A percentile compares a stretch with the other conserved stretches of the same genome.
Evolutionary conservation across 2,797 vertebrate genomes (phyloP).

Genomic region (Mustela erminea): DNA sequence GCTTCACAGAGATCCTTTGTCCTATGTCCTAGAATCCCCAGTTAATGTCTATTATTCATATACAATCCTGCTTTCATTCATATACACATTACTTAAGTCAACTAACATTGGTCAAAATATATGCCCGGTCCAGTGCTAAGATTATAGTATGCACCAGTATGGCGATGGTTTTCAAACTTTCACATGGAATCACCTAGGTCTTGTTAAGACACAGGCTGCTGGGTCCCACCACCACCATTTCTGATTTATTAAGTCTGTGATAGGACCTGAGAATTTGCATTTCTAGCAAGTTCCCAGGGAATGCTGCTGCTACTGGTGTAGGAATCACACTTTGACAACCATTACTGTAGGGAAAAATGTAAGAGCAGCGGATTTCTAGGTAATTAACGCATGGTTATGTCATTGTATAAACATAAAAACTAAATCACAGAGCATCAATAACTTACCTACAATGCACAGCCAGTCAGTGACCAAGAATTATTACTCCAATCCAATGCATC

Average conservation of each 20-base stretch:
- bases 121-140: background rate
- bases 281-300: background rate
- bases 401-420: background rate
- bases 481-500: background rate
- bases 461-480: background rate
- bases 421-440: background rate
- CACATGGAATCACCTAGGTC: background rate
- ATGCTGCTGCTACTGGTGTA: background rate
- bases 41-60: background rate
- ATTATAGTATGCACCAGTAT: accelerated
- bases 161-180: accelerated
- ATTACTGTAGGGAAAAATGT: background rate
- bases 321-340: background rate
- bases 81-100: background rate
- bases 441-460: background rate
- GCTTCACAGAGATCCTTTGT: background rate
- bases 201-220: background rate
- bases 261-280: background rate
- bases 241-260: background rate
- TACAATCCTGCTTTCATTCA: background rate
- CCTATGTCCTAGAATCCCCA: no score
- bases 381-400: background rate
- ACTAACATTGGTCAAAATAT: background rate
- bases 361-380: background rate
- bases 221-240: accelerated